Conservation (phyloP, 2,888 invertebrate species). For the Eristalis pertinax region DNA sequence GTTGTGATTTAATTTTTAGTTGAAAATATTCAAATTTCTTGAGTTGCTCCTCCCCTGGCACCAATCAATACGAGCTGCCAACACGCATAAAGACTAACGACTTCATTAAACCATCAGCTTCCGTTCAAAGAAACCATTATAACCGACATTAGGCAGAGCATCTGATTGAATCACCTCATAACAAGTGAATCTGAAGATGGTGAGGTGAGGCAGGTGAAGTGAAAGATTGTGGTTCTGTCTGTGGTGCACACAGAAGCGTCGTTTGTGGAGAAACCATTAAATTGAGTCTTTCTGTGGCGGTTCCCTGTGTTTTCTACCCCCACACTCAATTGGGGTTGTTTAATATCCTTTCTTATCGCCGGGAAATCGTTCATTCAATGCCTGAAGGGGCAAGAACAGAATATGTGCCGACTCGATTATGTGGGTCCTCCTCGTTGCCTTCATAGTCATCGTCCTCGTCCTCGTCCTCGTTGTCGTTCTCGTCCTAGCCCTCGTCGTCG, state of each 20-base stretch:
- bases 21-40: slow-evolving; percentile 51
- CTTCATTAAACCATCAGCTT: slow-evolving; percentile 74
- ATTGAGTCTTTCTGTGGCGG: slow-evolving; percentile 70
- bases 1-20: slow-evolving; percentile 44
- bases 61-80: slow-evolving; percentile 66
- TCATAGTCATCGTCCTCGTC: slow-evolving; percentile 18
- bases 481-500: background rate
- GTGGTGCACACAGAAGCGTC: slow-evolving; percentile 65
- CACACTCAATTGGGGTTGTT: slow-evolving; percentile 63
- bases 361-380: slow-evolving; percentile 72
- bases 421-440: slow-evolving; percentile 60
- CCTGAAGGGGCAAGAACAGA: slow-evolving; percentile 69
- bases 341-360: slow-evolving; percentile 72
- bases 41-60: background rate
- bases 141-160: slow-evolving; percentile 71
- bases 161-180: slow-evolving; percentile 73
- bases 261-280: slow-evolving; percentile 70
- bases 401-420: slow-evolving; percentile 72
- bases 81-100: slow-evolving; percentile 73
- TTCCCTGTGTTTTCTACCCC: slow-evolving; percentile 45
- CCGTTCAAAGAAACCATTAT: slow-evolving; percentile 73
- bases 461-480: slow-evolving; percentile 8
- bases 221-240: slow-evolving; percentile 69
- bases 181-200: slow-evolving; percentile 60
- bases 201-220: slow-evolving; percentile 70